Conservation (phyloP, 2,113 vertebrate genomes). For the Cynocephalus volans region DNA sequence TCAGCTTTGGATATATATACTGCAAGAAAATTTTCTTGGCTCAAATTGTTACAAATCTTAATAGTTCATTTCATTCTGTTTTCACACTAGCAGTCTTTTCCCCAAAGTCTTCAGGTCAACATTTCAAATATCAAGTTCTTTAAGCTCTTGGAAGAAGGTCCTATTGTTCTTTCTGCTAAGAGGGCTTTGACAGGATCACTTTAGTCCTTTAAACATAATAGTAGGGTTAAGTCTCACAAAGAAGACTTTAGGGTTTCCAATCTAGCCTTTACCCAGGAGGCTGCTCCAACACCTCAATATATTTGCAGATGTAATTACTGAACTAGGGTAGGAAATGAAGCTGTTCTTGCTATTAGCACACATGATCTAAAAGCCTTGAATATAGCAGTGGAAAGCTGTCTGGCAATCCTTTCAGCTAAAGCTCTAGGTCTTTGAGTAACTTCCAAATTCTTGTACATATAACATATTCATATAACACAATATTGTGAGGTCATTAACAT, state of each 20-base stretch:
- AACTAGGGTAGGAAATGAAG: neutral
- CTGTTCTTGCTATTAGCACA: neutral
- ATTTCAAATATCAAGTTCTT: neutral
- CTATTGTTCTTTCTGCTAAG: neutral
- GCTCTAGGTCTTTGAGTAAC: neutral
- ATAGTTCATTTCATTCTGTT: neutral
- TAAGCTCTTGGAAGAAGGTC: neutral
- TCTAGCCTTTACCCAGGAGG: neutral
- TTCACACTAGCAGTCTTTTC: neutral
- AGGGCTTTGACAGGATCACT: neutral
- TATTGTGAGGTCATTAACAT: neutral
- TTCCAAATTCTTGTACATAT: neutral
- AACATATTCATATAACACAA: neutral
- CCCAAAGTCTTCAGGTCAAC: neutral
- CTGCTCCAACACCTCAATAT: neutral
- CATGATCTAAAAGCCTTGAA: neutral
- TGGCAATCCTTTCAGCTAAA: neutral
- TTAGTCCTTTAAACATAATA: neutral
- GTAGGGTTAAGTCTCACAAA: neutral
- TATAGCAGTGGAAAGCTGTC: neutral
- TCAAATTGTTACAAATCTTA: neutral
- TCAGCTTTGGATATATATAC: neutral
- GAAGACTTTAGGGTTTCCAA: neutral
- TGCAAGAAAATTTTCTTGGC: neutral
- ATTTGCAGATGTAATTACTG: neutral